Evolutionary conservation across 2,113 vertebrate genomes (phyloP), one percentile per base, ranked within the genome.

Genomic region (Colinus virginianus): DNA sequence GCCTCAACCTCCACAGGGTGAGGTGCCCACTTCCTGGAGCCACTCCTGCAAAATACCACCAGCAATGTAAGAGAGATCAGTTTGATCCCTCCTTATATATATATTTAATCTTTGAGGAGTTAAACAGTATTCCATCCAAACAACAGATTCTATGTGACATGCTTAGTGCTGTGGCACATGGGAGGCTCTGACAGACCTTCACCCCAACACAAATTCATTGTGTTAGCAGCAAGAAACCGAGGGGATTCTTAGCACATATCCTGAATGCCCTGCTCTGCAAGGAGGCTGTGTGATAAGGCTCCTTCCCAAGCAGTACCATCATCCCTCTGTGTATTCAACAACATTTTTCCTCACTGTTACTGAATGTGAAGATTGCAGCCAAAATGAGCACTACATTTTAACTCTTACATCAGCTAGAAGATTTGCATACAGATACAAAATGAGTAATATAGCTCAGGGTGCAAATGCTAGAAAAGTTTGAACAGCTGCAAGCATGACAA

Each of bases 1-100:
- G 99, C 98, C 23, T 99, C 98, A 13, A 99, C 96, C 93, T 99
- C 99, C 82, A 98, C 97, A 49, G 98, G 97, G 90, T 99, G 99
- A 28, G 99, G 99, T 15, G 98, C 98, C 82, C 99, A 98, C 95
- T 99, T 99, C 93, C 99, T 98, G 93, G 98, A 97, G 30, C 99
- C 99, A 3, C 67, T 97, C 97, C 99, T 99, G 74, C 82, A 96
- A 86, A 78, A 95, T 32, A 66, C 92, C 77, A 93, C 53, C 42
- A 78, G 19, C 59, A 53, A 40, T 34, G 2, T 55, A n/a, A 70
- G 25, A 79, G n/a, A 92, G 38, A 59, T 69, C 49, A 84, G 58
- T 67, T n/a, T 32, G 40, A 40, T 13, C 40, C 40, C 12, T 40
- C 40, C 40, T 40, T 40, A 40, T 40, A 40, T 40, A 40, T 40